Conservation (phyloP, 2,888 invertebrate genomes). For the Drosophila helvetica region DNA sequence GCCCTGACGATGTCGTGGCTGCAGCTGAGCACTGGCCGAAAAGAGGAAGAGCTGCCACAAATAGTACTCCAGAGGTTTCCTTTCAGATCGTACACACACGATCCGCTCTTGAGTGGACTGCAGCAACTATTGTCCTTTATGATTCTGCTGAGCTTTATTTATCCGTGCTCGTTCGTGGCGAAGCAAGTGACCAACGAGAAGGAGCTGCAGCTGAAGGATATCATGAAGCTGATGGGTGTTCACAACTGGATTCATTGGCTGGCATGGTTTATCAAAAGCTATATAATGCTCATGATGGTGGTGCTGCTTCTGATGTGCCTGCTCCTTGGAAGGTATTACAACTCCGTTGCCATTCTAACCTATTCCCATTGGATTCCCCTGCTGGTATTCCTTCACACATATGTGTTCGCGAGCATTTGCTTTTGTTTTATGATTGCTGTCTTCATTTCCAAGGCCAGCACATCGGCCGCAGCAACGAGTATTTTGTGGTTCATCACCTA, state of each 20-base stretch:
- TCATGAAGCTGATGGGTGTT: slow-evolving; percentile 95
- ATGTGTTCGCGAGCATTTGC: slow-evolving; percentile 88
- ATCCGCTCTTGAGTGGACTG: slow-evolving; percentile 87
- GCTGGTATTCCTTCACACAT: slow-evolving; percentile 88
- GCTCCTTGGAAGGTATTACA: slow-evolving; percentile 16
- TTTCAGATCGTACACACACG: slow-evolving; percentile 88
- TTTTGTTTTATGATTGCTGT: slow-evolving; percentile 91
- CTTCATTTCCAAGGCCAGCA: slow-evolving; percentile 91
- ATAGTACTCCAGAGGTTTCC: slow-evolving; percentile 86
- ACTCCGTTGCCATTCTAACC: slow-evolving; percentile 85
- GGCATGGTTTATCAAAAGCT: slow-evolving; percentile 92
- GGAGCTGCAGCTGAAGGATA: slow-evolving; percentile 88
- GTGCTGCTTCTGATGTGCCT: slow-evolving; percentile 62
- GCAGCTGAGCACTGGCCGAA: slow-evolving; percentile 15
- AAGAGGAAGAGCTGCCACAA: slow-evolving; percentile 34
- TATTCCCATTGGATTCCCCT: slow-evolving; percentile 87
- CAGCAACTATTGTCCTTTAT: slow-evolving; percentile 89
- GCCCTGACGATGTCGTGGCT: slow-evolving; percentile 84
- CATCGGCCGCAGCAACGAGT: slow-evolving; percentile 90
- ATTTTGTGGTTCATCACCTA: slow-evolving; percentile 90
- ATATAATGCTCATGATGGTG: slow-evolving; percentile 87
- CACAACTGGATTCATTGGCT: slow-evolving; percentile 92
- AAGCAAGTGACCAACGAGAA: slow-evolving; percentile 86
- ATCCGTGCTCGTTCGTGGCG: slow-evolving; percentile 90
- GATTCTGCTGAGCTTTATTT: slow-evolving; percentile 90